Percentiles rank a stretch among this genome's conserved stretches.
phyloP scores from a whole-genome alignment of 1,140 invertebrate species.

The Dolichoris vasculosae region DNA sequence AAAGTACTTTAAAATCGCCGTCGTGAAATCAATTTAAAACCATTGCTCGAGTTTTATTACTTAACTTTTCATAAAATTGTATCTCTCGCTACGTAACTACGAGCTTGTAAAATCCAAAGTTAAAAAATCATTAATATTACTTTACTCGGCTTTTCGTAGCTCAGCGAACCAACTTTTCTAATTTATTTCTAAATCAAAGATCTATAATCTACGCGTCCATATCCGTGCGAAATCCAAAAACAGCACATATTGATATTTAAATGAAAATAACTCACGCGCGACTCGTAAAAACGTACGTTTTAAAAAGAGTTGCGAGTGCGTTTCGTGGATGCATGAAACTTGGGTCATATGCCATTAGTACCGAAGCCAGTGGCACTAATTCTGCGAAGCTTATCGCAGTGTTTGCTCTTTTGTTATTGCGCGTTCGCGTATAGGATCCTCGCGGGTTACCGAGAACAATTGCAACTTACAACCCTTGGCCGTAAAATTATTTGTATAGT shows the following conservation, averaged over 20 bases:
- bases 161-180: too few relatives aligned
- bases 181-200: too few relatives aligned
- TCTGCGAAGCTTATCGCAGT: background rate
- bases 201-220: too few relatives aligned
- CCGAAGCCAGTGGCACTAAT: background rate
- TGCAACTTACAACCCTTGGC: background rate
- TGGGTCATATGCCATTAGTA: background rate
- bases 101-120: too few relatives aligned
- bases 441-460: background rate
- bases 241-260: background rate
- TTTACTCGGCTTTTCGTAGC: too few relatives aligned
- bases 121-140: too few relatives aligned
- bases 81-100: background rate
- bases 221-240: background rate
- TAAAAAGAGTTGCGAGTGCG: background rate
- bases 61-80: too few relatives aligned
- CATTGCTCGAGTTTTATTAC: too few relatives aligned
- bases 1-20: too few relatives aligned
- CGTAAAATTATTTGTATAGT: background rate
- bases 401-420: background rate
- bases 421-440: background rate
- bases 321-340: background rate
- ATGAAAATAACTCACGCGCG: background rate
- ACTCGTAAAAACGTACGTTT: background rate
- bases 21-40: too few relatives aligned